Conservation (phyloP, 2,797 vertebrate genomes). For the Tangara arthus region DNA sequence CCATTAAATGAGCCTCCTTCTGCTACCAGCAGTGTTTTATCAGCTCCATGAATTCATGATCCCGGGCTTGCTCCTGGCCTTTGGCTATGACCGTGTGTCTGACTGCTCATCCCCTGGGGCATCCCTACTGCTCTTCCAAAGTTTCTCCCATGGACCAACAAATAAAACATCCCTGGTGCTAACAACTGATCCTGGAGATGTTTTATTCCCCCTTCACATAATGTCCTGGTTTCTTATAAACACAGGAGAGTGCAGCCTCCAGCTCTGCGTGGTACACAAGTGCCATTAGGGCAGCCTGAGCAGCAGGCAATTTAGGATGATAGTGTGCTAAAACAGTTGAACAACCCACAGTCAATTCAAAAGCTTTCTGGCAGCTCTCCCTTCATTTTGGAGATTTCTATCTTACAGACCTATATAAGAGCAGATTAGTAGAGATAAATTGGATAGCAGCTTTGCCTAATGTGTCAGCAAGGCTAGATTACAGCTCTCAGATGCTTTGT, state of each 20-base stretch:
- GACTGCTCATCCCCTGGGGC: background rate
- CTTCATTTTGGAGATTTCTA: constrained; percentile 62
- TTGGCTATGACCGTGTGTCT: background rate
- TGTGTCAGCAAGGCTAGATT: background rate
- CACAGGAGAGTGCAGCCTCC: constrained; percentile 12
- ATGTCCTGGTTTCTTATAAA: constrained; percentile 49
- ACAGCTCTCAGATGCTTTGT: background rate
- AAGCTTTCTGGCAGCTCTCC: constrained; percentile 68
- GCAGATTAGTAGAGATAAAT: constrained; percentile 48
- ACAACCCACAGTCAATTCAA: constrained; percentile 65
- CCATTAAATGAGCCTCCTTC: background rate
- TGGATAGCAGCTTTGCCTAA: constrained; percentile 14
- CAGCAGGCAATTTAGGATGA: constrained; percentile 66
- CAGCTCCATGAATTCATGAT: background rate
- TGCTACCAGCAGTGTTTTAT: background rate
- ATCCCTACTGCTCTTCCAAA: background rate
- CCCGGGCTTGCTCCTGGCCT: background rate
- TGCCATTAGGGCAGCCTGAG: constrained; percentile 58
- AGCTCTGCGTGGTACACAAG: background rate
- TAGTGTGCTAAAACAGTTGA: constrained; percentile 49
- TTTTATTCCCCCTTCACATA: constrained; percentile 35
- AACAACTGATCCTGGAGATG: background rate
- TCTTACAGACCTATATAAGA: constrained; percentile 40
- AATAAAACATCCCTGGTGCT: background rate
- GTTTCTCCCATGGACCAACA: background rate